Evolutionary conservation across 2,797 vertebrate genomes (phyloP).

Genomic region (Acanthurus tractus): DNA sequence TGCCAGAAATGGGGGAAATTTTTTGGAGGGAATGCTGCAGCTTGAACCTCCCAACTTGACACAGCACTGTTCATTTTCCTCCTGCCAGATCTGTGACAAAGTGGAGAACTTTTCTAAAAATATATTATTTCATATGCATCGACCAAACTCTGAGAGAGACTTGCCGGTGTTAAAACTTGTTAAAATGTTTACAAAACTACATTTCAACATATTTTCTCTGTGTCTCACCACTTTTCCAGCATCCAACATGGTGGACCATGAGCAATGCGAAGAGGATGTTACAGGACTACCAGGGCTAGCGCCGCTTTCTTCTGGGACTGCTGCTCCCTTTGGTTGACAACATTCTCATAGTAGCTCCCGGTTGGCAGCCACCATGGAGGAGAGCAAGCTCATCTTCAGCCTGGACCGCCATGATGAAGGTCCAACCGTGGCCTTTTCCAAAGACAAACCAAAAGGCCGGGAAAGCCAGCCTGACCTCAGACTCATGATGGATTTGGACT

Average conservation of each 20-base stretch:
- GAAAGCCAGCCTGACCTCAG: constrained; percentile 49
- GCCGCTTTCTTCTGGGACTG: neutral
- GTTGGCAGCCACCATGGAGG: constrained; percentile 62
- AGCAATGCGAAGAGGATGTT: neutral
- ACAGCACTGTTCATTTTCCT: no score
- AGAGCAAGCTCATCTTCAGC: constrained; percentile 82
- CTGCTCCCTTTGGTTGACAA: constrained; percentile 14
- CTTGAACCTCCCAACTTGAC: no score
- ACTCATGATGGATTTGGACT: constrained; percentile 69
- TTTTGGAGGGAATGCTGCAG: no score
- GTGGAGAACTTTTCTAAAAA: no score
- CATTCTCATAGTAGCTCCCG: constrained; percentile 15
- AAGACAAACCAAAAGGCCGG: constrained; percentile 56
- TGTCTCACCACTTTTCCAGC: constrained; percentile 41
- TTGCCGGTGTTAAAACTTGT: neutral
- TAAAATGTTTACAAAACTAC: neutral
- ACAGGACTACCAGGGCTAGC: neutral
- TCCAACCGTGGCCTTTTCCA: constrained; percentile 66
- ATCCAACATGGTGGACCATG: constrained; percentile 10
- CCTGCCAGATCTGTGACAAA: no score
- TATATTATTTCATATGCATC: no score
- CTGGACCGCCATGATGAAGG: constrained; percentile 72
- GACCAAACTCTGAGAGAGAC: no score
- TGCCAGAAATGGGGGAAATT: no score
- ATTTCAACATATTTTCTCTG: constrained; percentile 10